Evolutionary conservation across 2,888 invertebrate species (phyloP).

Genomic region (Limnephilus marmoratus): DNA sequence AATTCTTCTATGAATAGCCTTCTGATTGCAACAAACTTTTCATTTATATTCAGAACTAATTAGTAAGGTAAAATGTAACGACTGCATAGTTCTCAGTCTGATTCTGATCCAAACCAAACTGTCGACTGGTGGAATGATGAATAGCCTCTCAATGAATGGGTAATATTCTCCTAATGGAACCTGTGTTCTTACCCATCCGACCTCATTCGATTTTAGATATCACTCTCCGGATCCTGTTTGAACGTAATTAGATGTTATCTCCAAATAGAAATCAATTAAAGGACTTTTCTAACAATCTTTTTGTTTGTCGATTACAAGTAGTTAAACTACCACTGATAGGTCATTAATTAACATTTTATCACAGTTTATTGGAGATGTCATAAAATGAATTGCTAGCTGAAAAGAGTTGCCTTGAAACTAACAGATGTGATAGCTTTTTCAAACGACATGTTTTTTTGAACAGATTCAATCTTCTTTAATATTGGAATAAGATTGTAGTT

Average conservation of each 20-base stretch:
- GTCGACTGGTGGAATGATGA: slow-evolving; percentile 16
- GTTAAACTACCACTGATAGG: neutral
- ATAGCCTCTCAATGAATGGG: neutral
- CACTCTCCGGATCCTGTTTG: too few relatives aligned
- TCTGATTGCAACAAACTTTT: too few relatives aligned
- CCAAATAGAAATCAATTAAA: neutral
- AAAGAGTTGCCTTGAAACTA: neutral
- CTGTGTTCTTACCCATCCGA: neutral
- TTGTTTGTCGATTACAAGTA: neutral
- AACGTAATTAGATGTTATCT: neutral
- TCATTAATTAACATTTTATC: neutral
- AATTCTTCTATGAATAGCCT: too few relatives aligned
- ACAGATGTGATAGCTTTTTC: neutral
- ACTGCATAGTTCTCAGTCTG: neutral
- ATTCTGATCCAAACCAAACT: neutral
- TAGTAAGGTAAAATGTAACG: too few relatives aligned
- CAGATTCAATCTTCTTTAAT: too few relatives aligned
- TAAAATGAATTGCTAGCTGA: neutral
- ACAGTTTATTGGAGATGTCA: neutral
- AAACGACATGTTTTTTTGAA: too few relatives aligned
- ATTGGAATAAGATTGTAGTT: too few relatives aligned
- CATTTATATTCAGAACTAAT: too few relatives aligned
- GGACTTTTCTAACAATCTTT: neutral
- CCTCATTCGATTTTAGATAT: neutral
- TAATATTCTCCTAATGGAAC: neutral